Conservation (phyloP, 2,888 invertebrate genomes). For the Xestia rhomboidea region DNA sequence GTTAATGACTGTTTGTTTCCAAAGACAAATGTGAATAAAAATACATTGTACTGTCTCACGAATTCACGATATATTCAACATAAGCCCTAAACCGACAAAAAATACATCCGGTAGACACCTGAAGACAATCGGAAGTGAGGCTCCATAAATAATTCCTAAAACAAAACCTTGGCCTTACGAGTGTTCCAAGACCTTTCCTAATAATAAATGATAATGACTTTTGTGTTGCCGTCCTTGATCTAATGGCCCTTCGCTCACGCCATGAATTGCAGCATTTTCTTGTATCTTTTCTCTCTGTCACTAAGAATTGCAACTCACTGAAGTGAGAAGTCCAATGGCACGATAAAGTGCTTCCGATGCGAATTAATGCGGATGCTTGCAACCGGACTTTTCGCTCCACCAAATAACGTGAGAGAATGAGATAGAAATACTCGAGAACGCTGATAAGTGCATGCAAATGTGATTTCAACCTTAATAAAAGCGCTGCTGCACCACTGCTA, state of each 20-base stretch:
- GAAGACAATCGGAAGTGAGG: conserved; percentile 6
- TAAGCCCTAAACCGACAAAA: not conserved
- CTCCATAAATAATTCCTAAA: conserved; percentile 26
- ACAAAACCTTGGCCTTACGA: conserved; percentile 40
- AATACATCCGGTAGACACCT: not conserved
- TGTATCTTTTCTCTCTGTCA: not conserved
- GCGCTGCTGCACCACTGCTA: not conserved
- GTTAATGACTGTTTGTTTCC: too few species aligned
- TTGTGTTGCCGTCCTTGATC: conserved; percentile 42
- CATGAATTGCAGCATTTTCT: not conserved
- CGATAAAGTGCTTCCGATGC: not conserved
- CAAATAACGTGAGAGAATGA: not conserved
- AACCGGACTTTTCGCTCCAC: not conserved
- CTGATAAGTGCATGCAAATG: not conserved
- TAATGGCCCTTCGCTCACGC: not conserved
- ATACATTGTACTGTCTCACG: not conserved
- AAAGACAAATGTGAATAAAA: not conserved
- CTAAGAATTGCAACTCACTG: not conserved
- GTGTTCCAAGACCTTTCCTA: conserved; percentile 11
- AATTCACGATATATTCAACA: not conserved
- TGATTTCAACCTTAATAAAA: not conserved
- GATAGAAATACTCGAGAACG: not conserved
- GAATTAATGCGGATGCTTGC: not conserved
- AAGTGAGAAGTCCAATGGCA: not conserved
- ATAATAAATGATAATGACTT: conserved; percentile 47